Conservation (phyloP, 2,113 vertebrate species). For the Microcebus griseorufus region DNA sequence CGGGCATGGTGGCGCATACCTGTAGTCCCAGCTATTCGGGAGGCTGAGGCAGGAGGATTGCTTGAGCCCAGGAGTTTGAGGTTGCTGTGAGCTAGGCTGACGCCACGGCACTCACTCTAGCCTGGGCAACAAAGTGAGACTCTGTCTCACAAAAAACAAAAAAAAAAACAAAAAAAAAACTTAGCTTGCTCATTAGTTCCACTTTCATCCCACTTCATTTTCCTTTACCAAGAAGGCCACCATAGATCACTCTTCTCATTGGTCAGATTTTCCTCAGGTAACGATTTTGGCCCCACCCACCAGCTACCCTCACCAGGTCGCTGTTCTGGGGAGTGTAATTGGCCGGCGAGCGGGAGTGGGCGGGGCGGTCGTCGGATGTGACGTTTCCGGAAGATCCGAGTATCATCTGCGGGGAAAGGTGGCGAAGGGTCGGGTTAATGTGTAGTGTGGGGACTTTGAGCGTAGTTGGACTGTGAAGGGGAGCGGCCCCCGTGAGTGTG, state of each 20-base stretch:
- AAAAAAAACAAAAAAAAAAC: not conserved
- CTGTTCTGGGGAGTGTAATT: fast-evolving
- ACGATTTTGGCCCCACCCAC: conserved; percentile 26
- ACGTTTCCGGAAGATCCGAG: conserved; percentile 70
- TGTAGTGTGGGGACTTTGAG: not conserved
- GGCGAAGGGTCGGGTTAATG: conserved; percentile 33
- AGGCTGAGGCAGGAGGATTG: too few species aligned
- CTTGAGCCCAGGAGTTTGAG: too few species aligned
- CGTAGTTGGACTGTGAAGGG: not conserved
- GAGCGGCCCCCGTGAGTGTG: conserved; percentile 25
- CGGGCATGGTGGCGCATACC: too few species aligned
- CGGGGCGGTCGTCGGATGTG: conserved; percentile 66
- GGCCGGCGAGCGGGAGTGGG: not conserved
- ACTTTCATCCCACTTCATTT: not conserved
- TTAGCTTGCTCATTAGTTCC: not conserved
- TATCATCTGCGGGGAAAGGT: conserved; percentile 54
- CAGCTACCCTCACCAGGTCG: fast-evolving
- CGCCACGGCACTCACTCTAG: too few species aligned
- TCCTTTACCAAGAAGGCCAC: conserved; percentile 34
- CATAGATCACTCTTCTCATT: not conserved
- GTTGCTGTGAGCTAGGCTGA: too few species aligned
- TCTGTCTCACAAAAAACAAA: too few species aligned
- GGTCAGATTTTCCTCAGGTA: not conserved
- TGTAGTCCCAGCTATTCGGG: too few species aligned
- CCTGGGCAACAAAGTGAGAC: too few species aligned